Percentiles rank a stretch among this genome's conserved stretches.
Conservation (phyloP, 2,888 invertebrate species). For the Ernsta delagoae region DNA sequence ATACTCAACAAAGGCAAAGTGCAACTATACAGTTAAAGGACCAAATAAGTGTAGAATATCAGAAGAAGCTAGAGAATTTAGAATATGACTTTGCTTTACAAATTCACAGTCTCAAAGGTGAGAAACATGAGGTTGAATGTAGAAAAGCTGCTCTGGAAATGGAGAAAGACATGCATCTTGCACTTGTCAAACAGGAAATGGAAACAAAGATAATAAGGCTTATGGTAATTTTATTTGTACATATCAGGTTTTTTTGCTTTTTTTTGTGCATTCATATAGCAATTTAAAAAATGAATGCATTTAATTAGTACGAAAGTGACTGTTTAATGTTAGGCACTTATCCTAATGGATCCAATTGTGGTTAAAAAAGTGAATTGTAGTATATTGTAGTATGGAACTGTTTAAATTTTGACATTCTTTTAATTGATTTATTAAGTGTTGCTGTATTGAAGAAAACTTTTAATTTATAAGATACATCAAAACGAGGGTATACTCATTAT, state of each 20-base stretch:
- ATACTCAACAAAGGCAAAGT: slow-evolving; percentile 68
- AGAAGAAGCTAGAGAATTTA: slow-evolving; percentile 73
- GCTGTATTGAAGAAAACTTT: neutral
- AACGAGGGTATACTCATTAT: slow-evolving; percentile 41
- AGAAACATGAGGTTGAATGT: slow-evolving; percentile 75
- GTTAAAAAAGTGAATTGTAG: too few species aligned
- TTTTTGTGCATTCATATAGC: neutral
- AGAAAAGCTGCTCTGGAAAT: slow-evolving; percentile 72
- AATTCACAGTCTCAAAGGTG: slow-evolving; percentile 73
- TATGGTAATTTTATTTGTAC: slow-evolving; percentile 53
- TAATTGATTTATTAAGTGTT: too few species aligned
- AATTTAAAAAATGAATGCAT: too few species aligned
- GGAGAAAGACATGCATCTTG: slow-evolving; percentile 71
- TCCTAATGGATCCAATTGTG: too few species aligned
- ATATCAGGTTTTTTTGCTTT: neutral
- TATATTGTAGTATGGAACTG: too few species aligned
- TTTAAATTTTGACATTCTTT: too few species aligned
- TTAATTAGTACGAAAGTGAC: too few species aligned
- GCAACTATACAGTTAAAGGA: slow-evolving; percentile 70
- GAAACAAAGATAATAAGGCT: slow-evolving; percentile 65
- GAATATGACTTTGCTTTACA: slow-evolving; percentile 70
- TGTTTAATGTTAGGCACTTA: too few species aligned
- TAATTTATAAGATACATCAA: slow-evolving; percentile 5
- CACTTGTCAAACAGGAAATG: slow-evolving; percentile 63
- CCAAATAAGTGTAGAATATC: slow-evolving; percentile 71